Evolutionary conservation across 1,140 invertebrate genomes (phyloP), one percentile per base, ranked within the genome.

Genomic region (Lucilia sericata): DNA sequence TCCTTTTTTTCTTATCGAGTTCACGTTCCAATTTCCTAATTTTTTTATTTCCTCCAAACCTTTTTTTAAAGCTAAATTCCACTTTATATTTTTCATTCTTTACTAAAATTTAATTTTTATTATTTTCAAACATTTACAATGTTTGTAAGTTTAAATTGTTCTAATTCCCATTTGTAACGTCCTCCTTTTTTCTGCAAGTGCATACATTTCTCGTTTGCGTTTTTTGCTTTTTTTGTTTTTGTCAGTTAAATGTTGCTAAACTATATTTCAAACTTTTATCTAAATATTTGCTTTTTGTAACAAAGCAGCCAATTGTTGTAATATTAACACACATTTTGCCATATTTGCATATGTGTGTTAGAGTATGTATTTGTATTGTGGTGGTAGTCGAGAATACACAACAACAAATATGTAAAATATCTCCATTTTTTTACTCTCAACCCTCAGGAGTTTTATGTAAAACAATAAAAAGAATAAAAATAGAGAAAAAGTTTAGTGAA

Each of bases 301-400:
- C 65, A 70, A 70, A 70, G 65, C 65, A 70, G 65, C 65, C 65
- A 70, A 70, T 70, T 70, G 65, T 70, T 70, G 65, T 70, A 70
- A 70, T 70, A 70, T 70, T 70, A 70, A 70, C 65, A 70, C 65
- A 70, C 21, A 70, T 70, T 70, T 70, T 7, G 65, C 65, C 7
- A 21, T 21, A 70, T 25, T 70, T 70, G 65, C 65, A 70, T 70
- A 70, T 70, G 65, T 49, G 49, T 49, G 49, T 12, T 2, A 30
- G 25, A 2, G 25, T 30, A 30, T 30, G 25, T 30, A 30, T 30
- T 30, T 30, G 25, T 42, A 10, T 42, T 42, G 2, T 60, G 17
- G 55, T 60, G 55, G 55, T 60, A 2, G 25, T 30, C n/a, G n/a
- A 60, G 55, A 60, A n/a, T n/a, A 60, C 7, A 42, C 42, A 55